Evolutionary conservation across 2,888 invertebrate species (phyloP).

Genomic region (Scelioninae gen. 2): DNA sequence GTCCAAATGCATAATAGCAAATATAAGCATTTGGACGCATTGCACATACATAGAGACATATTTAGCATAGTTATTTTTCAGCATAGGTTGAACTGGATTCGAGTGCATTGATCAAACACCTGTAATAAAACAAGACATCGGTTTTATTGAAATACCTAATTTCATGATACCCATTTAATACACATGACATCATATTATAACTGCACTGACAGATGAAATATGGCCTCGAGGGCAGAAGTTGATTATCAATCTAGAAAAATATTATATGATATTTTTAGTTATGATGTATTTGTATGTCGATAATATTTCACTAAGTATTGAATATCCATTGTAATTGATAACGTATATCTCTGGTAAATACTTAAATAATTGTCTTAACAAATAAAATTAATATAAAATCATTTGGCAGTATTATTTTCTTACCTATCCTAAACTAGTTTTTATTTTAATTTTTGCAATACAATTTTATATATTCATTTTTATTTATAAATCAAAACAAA

Average conservation of each 20-base stretch:
- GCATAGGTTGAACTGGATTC: constrained; percentile 71
- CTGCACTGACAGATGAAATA: constrained; percentile 64
- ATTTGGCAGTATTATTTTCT: no score
- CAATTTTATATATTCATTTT: no score
- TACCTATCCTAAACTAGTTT: neutral
- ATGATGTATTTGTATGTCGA: constrained; percentile 74
- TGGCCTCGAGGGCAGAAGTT: constrained; percentile 54
- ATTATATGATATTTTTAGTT: constrained; percentile 71
- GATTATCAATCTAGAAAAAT: constrained; percentile 68
- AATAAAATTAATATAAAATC: constrained; percentile 67
- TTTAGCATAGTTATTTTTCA: constrained; percentile 64
- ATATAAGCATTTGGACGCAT: no score
- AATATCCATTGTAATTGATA: constrained; percentile 72
- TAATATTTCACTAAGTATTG: constrained; percentile 72
- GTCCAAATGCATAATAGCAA: neutral
- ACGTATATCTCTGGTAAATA: constrained; percentile 73
- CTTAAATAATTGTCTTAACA: constrained; percentile 71
- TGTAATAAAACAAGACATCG: constrained; percentile 66
- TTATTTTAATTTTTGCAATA: no score
- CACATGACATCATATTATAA: constrained; percentile 66
- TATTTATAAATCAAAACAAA: no score
- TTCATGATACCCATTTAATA: constrained; percentile 68
- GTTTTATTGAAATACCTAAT: constrained; percentile 64
- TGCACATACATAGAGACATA: neutral
- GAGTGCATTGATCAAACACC: constrained; percentile 70